These are phyloP conservation scores for Phalloptychus januarius DNA, from an alignment of 2,797 vertebrate genomes.

Conservation along the genomic window DNA sequence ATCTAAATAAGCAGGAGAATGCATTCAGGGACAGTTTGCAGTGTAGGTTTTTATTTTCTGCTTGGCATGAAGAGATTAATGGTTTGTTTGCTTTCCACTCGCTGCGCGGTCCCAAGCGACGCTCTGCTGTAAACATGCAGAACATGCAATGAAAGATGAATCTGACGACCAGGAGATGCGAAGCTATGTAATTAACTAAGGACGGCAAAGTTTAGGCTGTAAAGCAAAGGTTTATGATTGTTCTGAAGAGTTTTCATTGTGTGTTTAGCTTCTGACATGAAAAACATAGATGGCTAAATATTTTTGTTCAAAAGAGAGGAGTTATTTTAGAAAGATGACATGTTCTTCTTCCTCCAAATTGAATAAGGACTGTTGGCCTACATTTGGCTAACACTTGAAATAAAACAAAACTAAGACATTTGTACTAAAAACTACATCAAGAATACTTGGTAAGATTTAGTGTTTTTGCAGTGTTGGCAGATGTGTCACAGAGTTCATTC, in stretches of 20 bases:
- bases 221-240: conserved; percentile 11
- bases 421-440: too few species aligned
- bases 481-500: too few species aligned
- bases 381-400: neutral
- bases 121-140: conserved; percentile 36
- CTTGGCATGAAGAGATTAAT: conserved; percentile 52
- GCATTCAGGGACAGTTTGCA: conserved; percentile 35
- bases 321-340: neutral
- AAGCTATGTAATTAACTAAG: conserved; percentile 14
- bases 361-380: neutral
- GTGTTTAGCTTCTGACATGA: conserved; percentile 24
- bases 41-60: conserved; percentile 35
- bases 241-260: conserved; percentile 13
- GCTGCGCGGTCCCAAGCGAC: conserved; percentile 42
- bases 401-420: too few species aligned
- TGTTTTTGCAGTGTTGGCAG: too few species aligned
- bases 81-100: conserved; percentile 65
- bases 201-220: conserved; percentile 7
- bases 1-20: conserved; percentile 28
- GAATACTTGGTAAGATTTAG: too few species aligned
- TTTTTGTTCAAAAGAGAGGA: neutral
- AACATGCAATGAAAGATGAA: conserved; percentile 51
- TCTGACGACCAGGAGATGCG: conserved; percentile 17
- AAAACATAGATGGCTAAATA: neutral
- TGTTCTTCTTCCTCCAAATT: neutral